Percentiles rank a stretch among this genome's conserved stretches.
These are phyloP conservation scores for Phrynocephalus guinanensis DNA, from an alignment of 2,797 vertebrate species.

Conservation along the genomic window DNA sequence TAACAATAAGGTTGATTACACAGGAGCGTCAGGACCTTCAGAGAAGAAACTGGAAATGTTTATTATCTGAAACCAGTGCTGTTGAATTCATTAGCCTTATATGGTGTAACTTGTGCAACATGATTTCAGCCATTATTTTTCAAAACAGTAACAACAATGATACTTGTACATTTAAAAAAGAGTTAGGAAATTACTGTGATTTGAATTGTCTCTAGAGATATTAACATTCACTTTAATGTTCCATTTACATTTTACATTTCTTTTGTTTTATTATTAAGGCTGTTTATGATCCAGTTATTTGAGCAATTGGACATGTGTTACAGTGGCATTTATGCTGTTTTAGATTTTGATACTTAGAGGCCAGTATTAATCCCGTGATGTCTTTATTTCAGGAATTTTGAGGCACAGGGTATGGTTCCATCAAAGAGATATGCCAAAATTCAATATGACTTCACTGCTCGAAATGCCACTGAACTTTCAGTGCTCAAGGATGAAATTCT, in stretches of 20 bases:
- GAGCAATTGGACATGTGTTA: neutral
- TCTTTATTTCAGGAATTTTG: slow-evolving; percentile 80
- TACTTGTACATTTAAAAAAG: neutral
- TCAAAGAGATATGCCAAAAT: slow-evolving; percentile 90
- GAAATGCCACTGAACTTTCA: slow-evolving; percentile 93
- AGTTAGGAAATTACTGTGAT: neutral
- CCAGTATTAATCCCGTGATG: neutral
- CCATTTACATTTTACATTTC: neutral
- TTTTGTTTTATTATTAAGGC: neutral
- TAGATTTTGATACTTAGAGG: neutral
- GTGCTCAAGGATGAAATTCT: slow-evolving; percentile 94
- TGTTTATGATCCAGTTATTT: neutral
- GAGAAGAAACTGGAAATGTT: too few species aligned
- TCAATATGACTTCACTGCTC: slow-evolving; percentile 92
- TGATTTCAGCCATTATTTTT: neutral
- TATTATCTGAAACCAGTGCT: too few species aligned
- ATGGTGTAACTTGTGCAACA: too few species aligned
- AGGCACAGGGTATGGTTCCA: slow-evolving; percentile 68
- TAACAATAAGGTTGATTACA: too few species aligned
- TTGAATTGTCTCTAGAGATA: neutral
- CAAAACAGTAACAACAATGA: neutral
- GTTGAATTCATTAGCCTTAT: too few species aligned
- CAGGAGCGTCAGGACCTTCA: too few species aligned
- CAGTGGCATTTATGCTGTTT: neutral
- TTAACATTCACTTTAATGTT: neutral